phyloP scores from a whole-genome alignment of 2,888 invertebrate species.

The Phytoseiulus persimilis region DNA sequence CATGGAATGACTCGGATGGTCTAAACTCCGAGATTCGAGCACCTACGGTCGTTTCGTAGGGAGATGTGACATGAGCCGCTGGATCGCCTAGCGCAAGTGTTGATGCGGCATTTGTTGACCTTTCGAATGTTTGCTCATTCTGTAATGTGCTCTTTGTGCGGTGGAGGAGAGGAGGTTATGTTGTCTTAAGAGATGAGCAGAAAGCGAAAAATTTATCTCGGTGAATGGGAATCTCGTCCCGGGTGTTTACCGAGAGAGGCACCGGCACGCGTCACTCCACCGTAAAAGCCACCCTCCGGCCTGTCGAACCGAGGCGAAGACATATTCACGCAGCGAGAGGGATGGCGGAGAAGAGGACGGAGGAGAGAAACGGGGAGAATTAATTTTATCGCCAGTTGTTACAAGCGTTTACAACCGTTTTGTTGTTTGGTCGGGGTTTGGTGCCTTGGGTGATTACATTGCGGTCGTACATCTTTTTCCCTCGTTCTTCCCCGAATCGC shows the following conservation, averaged over 20 bases:
- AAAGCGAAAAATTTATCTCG: not conserved
- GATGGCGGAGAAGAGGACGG: not conserved
- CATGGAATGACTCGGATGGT: too few species aligned
- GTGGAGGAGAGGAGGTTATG: not conserved
- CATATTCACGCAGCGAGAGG: not conserved
- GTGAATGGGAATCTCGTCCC: not conserved
- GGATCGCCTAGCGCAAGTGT: too few species aligned
- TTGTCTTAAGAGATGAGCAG: not conserved
- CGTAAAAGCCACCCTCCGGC: not conserved
- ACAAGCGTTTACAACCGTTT: not conserved
- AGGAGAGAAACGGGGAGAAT: not conserved
- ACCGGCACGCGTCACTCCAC: not conserved
- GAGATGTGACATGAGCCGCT: too few species aligned
- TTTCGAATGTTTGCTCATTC: not conserved
- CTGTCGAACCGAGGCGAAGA: not conserved
- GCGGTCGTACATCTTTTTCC: not conserved
- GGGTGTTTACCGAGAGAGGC: not conserved
- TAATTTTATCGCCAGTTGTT: constrained; percentile 5
- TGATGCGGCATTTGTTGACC: not conserved
- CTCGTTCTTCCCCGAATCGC: not conserved
- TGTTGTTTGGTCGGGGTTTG: not conserved
- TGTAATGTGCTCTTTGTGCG: not conserved
- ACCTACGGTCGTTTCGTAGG: too few species aligned
- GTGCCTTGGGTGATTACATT: not conserved
- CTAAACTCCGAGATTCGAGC: too few species aligned